Evolutionary conservation across 2,113 vertebrate species (phyloP).

Genomic region (Clinocottus analis): DNA sequence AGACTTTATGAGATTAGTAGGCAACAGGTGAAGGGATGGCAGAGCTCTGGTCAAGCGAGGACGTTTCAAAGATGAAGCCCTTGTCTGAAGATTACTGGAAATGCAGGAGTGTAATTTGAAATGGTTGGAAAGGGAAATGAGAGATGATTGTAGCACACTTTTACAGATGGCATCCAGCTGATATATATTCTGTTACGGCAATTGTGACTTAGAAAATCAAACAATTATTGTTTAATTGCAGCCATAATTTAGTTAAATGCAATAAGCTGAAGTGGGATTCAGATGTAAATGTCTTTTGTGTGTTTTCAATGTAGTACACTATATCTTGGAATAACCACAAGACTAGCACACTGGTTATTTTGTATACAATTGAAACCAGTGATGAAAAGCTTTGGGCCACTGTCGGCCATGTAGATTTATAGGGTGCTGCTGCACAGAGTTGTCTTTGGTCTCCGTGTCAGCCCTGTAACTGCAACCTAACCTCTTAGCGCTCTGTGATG

Average conservation of each 20-base stretch:
- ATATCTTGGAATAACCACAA: constrained; percentile 10
- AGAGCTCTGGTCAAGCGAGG: constrained; percentile 38
- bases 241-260: neutral
- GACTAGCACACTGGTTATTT: constrained; percentile 42
- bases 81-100: constrained; percentile 36
- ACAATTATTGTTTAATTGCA: neutral
- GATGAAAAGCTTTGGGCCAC: constrained; percentile 55
- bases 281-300: neutral
- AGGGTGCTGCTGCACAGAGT: constrained; percentile 78
- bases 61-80: constrained; percentile 33
- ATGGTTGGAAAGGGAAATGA: constrained; percentile 8
- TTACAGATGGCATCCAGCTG: neutral
- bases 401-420: constrained; percentile 82
- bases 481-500: constrained; percentile 68
- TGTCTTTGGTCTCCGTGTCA: constrained; percentile 68
- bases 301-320: constrained; percentile 14
- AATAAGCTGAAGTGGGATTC: constrained; percentile 2
- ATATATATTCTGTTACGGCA: neutral
- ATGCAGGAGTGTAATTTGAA: constrained; percentile 19
- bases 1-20: constrained; percentile 58
- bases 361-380: constrained; percentile 62
- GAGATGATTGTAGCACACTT: neutral
- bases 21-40: constrained; percentile 45
- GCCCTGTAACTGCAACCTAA: constrained; percentile 70
- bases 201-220: constrained; percentile 10